These are phyloP conservation scores for Aotus griseimembra DNA, from an alignment of 2,797 vertebrate genomes.

Conservation along the genomic window DNA sequence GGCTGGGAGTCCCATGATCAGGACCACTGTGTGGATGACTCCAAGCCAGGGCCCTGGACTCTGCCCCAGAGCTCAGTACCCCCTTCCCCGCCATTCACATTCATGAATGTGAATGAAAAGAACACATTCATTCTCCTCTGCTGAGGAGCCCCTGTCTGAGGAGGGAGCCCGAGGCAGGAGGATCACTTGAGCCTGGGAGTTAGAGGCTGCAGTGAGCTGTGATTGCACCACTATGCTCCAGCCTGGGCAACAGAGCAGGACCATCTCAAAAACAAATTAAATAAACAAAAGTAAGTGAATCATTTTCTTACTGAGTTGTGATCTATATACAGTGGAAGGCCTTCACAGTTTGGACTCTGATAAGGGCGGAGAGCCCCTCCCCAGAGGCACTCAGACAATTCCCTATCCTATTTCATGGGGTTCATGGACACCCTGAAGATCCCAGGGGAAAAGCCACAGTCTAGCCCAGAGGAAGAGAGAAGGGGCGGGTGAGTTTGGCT, in stretches of 20 bases:
- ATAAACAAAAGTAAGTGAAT: not conserved
- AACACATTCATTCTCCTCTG: not conserved
- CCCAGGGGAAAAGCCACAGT: not conserved
- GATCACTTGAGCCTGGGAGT: not conserved
- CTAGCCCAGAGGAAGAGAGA: not conserved
- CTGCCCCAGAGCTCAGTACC: not conserved
- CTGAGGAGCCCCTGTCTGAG: not conserved
- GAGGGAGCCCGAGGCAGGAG: not conserved
- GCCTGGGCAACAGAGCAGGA: not conserved
- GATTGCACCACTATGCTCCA: not conserved
- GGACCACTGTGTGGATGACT: not conserved
- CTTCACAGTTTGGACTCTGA: too few species aligned
- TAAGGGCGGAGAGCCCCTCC: not conserved
- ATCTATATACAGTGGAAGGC: not conserved
- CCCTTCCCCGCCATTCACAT: not conserved
- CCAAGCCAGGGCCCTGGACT: too few species aligned
- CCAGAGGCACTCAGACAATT: not conserved
- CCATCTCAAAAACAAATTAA: not conserved
- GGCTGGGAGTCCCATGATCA: not conserved
- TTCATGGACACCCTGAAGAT: not conserved
- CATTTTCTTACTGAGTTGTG: not conserved
- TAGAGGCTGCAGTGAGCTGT: not conserved
- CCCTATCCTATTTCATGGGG: not conserved
- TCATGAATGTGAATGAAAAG: too few species aligned
- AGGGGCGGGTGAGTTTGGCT: too few species aligned